Conservation (phyloP, 2,113 vertebrate species). For the Abramis brama region DNA sequence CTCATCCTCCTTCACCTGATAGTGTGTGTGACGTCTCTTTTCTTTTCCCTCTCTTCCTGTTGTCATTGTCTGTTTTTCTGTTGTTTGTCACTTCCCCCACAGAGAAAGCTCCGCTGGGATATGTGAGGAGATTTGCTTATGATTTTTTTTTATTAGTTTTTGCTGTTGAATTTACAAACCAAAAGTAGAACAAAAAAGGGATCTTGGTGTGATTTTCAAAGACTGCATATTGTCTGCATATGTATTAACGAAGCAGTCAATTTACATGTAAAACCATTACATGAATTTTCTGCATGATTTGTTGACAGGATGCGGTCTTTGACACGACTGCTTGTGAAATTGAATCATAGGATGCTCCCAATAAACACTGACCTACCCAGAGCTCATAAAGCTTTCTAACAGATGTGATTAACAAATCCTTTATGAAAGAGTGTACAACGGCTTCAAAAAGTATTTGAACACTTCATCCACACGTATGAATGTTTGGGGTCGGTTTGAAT, state of each 20-base stretch:
- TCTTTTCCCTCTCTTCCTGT: slow-evolving; percentile 69
- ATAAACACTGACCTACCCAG: not conserved
- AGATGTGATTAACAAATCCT: not conserved
- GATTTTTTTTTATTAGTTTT: slow-evolving; percentile 61
- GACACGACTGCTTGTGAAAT: slow-evolving; percentile 29
- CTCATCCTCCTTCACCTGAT: slow-evolving; percentile 66
- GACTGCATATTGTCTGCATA: slow-evolving; percentile 20
- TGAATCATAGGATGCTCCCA: slow-evolving; percentile 29
- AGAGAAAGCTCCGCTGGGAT: slow-evolving; percentile 99
- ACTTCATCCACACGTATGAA: not conserved
- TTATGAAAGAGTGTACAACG: not conserved
- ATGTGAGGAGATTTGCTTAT: slow-evolving; percentile 89
- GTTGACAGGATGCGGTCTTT: slow-evolving; percentile 35
- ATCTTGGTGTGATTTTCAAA: slow-evolving; percentile 38
- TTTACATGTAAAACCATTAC: not conserved
- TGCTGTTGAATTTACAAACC: slow-evolving; percentile 53
- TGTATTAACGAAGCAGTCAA: not conserved
- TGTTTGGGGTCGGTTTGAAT: not conserved
- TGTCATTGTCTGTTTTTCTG: slow-evolving; percentile 66
- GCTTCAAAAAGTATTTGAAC: not conserved
- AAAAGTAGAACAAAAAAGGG: slow-evolving; percentile 8
- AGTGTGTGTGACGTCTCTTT: slow-evolving; percentile 71
- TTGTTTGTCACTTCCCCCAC: slow-evolving; percentile 71
- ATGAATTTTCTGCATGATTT: not conserved
- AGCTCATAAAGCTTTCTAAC: slow-evolving; percentile 1